Evolutionary conservation across 1,140 invertebrate species (phyloP).

Genomic region (Phenacoccus solenopsis): DNA sequence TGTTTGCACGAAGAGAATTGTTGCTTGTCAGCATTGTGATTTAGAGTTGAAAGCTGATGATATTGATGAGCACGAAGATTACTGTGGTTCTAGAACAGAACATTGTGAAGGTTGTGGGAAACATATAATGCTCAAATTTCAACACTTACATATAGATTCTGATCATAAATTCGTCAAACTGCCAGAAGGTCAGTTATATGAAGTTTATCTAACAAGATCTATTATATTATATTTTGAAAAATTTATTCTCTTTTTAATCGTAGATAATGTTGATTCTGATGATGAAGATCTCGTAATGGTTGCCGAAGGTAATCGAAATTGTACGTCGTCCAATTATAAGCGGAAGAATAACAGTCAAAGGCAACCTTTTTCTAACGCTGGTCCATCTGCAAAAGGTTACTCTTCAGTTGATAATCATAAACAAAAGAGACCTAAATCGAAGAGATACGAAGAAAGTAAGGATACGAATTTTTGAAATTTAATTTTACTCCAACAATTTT

Average conservation of each 20-base stretch:
- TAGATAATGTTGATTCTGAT: not conserved
- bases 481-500: not conserved
- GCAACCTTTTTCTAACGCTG: not conserved
- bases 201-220: conserved; percentile 5
- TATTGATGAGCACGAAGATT: conserved; percentile 44
- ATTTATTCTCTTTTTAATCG: not conserved
- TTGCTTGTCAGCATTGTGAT: conserved; percentile 46
- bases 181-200: conserved; percentile 40
- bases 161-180: conserved; percentile 45
- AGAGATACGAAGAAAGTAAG: not conserved
- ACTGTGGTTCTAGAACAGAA: conserved; percentile 53
- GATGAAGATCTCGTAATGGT: not conserved
- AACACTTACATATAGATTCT: conserved; percentile 44
- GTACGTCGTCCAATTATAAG: not conserved
- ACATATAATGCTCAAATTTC: conserved; percentile 52
- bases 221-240: not conserved
- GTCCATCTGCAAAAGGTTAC: not conserved
- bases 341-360: not conserved
- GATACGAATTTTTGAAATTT: not conserved
- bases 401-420: not conserved
- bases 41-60: conserved; percentile 44
- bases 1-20: conserved; percentile 22
- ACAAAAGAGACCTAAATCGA: not conserved
- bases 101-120: conserved; percentile 46
- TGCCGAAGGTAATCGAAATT: not conserved